phyloP scores from a whole-genome alignment of 2,113 vertebrate species.

The Mesembrinibis cayennensis region DNA sequence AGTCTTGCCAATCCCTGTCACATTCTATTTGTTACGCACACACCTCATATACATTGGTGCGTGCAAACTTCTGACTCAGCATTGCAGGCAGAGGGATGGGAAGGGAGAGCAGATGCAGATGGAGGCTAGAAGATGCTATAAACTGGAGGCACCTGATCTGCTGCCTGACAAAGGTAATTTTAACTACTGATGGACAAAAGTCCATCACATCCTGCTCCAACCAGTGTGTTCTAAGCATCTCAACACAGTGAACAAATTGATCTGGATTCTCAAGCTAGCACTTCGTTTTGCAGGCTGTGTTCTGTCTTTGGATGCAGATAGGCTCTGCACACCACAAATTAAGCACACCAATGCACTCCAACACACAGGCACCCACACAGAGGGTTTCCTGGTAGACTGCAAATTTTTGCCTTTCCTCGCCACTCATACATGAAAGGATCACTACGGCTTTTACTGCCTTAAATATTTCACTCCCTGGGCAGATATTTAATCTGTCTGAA shows the following conservation, averaged over 20 bases:
- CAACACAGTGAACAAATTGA: not conserved
- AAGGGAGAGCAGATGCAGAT: not conserved
- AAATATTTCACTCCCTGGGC: not conserved
- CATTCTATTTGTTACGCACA: not conserved
- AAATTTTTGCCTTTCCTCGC: not conserved
- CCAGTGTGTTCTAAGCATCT: not conserved
- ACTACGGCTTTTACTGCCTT: not conserved
- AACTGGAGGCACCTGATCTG: not conserved
- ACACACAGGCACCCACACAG: not conserved
- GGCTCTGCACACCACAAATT: not conserved
- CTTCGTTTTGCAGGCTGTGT: not conserved
- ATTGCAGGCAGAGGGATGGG: not conserved
- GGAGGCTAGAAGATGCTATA: not conserved
- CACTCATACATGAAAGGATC: not conserved
- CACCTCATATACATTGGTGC: not conserved
- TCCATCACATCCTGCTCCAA: not conserved
- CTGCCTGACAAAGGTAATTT: not conserved
- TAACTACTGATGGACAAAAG: not conserved
- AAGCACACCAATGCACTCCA: not conserved
- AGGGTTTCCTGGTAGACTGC: not conserved
- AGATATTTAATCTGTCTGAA: not conserved
- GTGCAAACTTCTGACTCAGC: not conserved
- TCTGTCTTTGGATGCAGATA: not conserved
- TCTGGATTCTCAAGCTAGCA: not conserved
- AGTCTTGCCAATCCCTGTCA: not conserved